Conservation (phyloP, 2,888 invertebrate species). For the Drosophila colorata region DNA sequence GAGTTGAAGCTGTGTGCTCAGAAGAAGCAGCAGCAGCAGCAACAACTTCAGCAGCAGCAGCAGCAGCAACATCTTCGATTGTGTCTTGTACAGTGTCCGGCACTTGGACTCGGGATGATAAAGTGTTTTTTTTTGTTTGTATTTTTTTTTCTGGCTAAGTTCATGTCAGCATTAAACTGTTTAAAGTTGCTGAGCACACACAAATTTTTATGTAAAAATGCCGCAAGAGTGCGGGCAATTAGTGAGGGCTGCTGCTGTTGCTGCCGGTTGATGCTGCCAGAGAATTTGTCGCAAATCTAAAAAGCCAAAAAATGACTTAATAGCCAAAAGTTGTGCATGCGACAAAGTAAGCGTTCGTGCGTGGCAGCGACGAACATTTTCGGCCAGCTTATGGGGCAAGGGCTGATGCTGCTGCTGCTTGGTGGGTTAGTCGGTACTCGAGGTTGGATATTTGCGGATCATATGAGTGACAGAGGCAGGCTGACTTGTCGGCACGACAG, state of each 20-base stretch:
- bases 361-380: constrained; percentile 63
- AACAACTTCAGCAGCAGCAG: constrained; percentile 22
- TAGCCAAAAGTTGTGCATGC: constrained; percentile 80
- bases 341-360: constrained; percentile 81
- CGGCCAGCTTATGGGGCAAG: constrained; percentile 5
- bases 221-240: constrained; percentile 73
- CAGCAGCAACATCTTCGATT: constrained; percentile 60
- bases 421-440: constrained; percentile 11
- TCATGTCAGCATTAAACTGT: constrained; percentile 59
- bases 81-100: constrained; percentile 69
- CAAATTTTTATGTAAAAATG: constrained; percentile 60
- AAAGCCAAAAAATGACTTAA: constrained; percentile 82
- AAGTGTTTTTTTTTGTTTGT: too few relatives aligned
- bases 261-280: constrained; percentile 25
- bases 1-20: constrained; percentile 72
- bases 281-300: constrained; percentile 80
- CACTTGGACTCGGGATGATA: constrained; percentile 68
- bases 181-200: constrained; percentile 44
- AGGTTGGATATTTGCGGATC: constrained; percentile 76
- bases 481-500: constrained; percentile 66
- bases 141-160: constrained; percentile 43
- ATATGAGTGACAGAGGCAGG: constrained; percentile 78
- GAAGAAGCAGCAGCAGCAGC: constrained; percentile 29
- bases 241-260: constrained; percentile 50
- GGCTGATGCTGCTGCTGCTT: not conserved